Evolutionary conservation across 30 jellyfish, hydroid and myxozoan genomes (phyloP).

Genomic region (Calvadosia cruxmelitensis): DNA sequence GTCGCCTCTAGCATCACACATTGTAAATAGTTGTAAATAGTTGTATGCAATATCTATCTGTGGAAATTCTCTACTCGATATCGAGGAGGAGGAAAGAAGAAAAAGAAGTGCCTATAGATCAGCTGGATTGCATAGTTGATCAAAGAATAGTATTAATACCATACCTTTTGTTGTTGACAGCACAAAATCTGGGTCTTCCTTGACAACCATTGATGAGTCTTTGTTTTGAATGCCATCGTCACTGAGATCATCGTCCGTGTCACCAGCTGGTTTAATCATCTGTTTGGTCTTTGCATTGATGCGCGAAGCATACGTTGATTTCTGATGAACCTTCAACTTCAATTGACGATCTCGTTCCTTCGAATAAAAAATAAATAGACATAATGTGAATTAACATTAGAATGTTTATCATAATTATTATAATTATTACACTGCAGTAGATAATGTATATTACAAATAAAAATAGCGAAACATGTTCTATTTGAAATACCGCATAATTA

Average conservation of each 20-base stretch:
- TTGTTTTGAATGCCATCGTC: conserved; percentile 40
- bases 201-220: conserved; percentile 63
- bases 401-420: no score
- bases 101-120: neutral
- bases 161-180: conserved; percentile 80
- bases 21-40: no score
- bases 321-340: conserved; percentile 67
- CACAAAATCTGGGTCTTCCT: conserved; percentile 89
- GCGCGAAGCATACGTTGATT: conserved; percentile 83
- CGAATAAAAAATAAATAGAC: no score
- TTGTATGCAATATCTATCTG: no score
- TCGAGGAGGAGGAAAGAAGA: no score
- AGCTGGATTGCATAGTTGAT: no score
- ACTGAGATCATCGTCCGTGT: conserved; percentile 70
- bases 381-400: no score
- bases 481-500: neutral
- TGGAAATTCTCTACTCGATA: no score
- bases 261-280: conserved; percentile 97
- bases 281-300: conserved; percentile 88
- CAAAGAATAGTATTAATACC: no score
- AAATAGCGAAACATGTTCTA: neutral
- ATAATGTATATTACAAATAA: neutral
- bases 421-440: no score
- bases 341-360: conserved; percentile 73
- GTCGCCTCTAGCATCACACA: no score